Base-by-base conservation (phyloP, 2,797 vertebrate genomes). In the Buceros bicornis region DNA sequence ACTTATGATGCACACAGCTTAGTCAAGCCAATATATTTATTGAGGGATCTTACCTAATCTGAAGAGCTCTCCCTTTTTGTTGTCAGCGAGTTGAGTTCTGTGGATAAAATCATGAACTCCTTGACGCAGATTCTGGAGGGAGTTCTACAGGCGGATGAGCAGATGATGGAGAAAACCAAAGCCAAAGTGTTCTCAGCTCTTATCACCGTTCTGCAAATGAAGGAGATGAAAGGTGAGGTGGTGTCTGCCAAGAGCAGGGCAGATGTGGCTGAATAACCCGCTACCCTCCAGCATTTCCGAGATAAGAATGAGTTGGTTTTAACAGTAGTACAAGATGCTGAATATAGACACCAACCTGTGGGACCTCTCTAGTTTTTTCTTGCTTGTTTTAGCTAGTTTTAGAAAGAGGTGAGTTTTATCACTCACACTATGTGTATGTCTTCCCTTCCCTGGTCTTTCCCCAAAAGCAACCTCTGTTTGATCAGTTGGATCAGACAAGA, bases 161-260 rank as follows among this genome's bases (percentile, higher is more conserved):
- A 98, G 89, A 97, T 99, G 95, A 99, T 99, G 99, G 99, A 99
- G 95, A 99, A 98, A 97, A 99, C 99, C 95, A 99, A 99, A 98
- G 99, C 99, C 96, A 99, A 99, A 96, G 98, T 99, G 90, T 99
- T 99, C 97, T 99, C 99, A 6, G 98, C 99, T 0, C 99, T 99
- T 86, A 99, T 99, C 94, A 99, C 98, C 10, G 99, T 99, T 64
- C 97, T 99, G 87, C 99, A 99, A 94, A 99, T 99, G 96, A 99
- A 99, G 97, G 99, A 98, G 76, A 98, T 99, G 74, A 99, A 98
- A 80, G 99, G 99, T 99, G 92, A 97, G 97, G 25, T 31, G 56
- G 22, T 92, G 69, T 78, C 43, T 29, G 62, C 64, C 0, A 60
- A 54, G 24, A 87, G 72, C 73, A 80, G 24, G 7, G 74, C 74